Evolutionary conservation across 1,140 invertebrate genomes (phyloP), one percentile per base, ranked within the genome.

Genomic region (Phocides pigmalion): DNA sequence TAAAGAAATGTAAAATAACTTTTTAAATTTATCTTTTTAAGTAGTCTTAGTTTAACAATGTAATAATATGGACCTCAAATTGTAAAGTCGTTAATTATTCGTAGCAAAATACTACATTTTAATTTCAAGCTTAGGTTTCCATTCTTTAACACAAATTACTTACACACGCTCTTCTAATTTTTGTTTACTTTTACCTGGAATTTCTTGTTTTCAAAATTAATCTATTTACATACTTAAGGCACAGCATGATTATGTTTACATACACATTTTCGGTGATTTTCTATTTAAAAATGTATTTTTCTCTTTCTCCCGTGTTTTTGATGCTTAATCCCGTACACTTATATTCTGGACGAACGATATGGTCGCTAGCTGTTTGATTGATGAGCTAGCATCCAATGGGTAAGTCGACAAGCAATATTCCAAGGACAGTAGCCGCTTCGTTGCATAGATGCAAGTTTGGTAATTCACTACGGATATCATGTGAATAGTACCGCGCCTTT

Each of bases 321-420:
- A 81, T 85, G 92, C 93, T 93, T 94, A 91, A 93, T 90, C 92
- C 90, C 90, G 82, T 91, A 84, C 92, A 77, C 50, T 82, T 75
- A 78, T 79, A 66, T 82, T 80, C 74, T 70, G 84, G 84, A 87
- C 62, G 75, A 83, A 93, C 91, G 90, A 92, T 92, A 92, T 54
- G 66, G 64, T 76, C 72, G 74, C 68, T 94, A 96, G 96, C 95
- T 96, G 95, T 95, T 94, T 96, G 93, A 95, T 96, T 93, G 95
- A 96, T 93, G 95, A 96, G 94, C 93, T 96, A 93, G 94, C 95
- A 91, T 94, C 94, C 78, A 94, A 93, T 92, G 95, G 96, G 96
- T 96, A 95, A 96, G 96, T 96, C 63, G 44, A 53, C 12, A 72
- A 79, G 68, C 51, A 74, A 63, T 66, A 59, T 78, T 71, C 68